Base-by-base conservation (phyloP, 1,140 invertebrate species). In the Pristionchus pacificus region DNA sequence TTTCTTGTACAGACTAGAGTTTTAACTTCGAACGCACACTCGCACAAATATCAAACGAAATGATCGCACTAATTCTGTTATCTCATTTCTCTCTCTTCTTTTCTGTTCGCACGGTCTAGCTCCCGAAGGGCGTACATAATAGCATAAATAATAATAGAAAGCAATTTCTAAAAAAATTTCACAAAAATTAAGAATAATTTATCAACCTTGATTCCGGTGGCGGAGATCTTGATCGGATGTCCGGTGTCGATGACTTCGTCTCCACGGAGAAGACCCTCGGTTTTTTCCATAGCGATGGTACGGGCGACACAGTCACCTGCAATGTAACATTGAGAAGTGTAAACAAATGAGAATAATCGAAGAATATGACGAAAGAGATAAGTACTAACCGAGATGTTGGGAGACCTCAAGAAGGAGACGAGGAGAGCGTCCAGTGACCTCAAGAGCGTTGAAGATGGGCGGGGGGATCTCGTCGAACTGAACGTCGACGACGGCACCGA, bases 221-320 rank as follows among this genome's bases (percentile, higher is more conserved):
- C 94, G 28, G 95, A 95, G 84, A 98, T 98, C 83, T 91, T 91
- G 84, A 98, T 98, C 15, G 95, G 93, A 61, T 88, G 91, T n/a
- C 93, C 93, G 77, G 91, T 92, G 84, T 98, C 95, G 10, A 89
- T 79, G 59, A 96, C 93, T 60, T 88, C 86, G 79, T 97, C 91
- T 19, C 95, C 95, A 78, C 95, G 89, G 24, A 98, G 90, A 76
- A 98, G 86, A 88, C 95, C 95, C 85, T 98, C 95, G 28, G 95
- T 98, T 89, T 95, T 95, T 85, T 98, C 95, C 95, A 98, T 98
- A 83, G 95, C 95, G 88, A 98, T 98, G 30, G 95, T 97, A 76
- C 95, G 89, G 1, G 97, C 94, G 60, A 91, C 92, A 84, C 91
- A 96, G 84, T 97, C 94, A 80, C 94, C 93, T 89, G 75, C 24